phyloP scores from a whole-genome alignment of 2,113 vertebrate genomes.

The Oreocharis arfaki region DNA sequence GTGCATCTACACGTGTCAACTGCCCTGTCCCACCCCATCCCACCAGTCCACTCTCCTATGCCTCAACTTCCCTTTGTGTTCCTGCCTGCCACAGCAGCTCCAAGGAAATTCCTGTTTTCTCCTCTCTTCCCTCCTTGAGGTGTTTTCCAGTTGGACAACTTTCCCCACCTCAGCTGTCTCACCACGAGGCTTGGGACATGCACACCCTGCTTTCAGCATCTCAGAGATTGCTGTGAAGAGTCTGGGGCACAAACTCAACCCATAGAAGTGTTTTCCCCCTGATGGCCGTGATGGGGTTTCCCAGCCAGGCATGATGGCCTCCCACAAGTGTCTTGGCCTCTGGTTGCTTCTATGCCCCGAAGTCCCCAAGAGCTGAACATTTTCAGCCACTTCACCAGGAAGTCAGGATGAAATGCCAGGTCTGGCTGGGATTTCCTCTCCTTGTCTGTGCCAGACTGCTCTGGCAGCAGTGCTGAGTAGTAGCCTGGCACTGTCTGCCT shows the following conservation, averaged over 20 bases:
- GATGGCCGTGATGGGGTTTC: neutral
- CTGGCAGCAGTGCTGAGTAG: neutral
- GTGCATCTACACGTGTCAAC: rapidly evolving
- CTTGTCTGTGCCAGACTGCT: neutral
- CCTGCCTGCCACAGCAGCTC: rapidly evolving
- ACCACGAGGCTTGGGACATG: neutral
- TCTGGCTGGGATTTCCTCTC: constrained; percentile 19
- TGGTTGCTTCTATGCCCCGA: neutral
- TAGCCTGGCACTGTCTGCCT: neutral
- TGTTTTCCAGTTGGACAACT: neutral
- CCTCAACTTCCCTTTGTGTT: neutral
- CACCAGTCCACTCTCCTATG: neutral
- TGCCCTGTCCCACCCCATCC: neutral
- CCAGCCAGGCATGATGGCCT: neutral
- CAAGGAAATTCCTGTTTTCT: neutral
- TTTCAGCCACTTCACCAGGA: neutral
- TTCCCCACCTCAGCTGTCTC: neutral
- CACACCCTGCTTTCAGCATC: neutral
- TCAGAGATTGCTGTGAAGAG: neutral
- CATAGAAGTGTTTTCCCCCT: neutral
- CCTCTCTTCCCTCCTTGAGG: neutral
- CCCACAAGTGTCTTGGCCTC: neutral
- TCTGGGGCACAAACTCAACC: neutral
- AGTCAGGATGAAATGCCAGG: neutral
- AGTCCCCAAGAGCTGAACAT: neutral